These are phyloP conservation scores for Tenualosa ilisha DNA, from an alignment of 2,797 vertebrate genomes.

Conservation along the genomic window DNA sequence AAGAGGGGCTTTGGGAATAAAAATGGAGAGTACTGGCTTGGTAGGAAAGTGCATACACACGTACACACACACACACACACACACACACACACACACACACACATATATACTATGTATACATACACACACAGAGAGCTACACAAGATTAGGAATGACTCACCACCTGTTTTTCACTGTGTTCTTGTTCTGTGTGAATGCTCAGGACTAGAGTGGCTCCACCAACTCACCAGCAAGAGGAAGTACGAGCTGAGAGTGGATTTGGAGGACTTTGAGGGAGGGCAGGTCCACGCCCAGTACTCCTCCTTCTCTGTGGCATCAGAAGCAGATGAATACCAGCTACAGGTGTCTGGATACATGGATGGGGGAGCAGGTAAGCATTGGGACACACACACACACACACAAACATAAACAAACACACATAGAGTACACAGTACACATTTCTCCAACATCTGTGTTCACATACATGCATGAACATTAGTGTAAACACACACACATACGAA, in stretches of 20 bases:
- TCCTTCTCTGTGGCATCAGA: constrained; percentile 48
- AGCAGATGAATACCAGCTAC: constrained; percentile 46
- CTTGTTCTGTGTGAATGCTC: too few species aligned
- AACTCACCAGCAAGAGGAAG: constrained; percentile 28
- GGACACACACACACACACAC: too few species aligned
- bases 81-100: neutral
- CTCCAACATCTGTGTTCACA: too few species aligned
- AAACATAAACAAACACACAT: too few species aligned
- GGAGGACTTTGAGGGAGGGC: constrained; percentile 35
- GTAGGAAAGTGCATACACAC: neutral
- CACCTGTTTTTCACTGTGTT: too few species aligned
- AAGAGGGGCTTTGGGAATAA: constrained; percentile 55
- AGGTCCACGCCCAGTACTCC: constrained; percentile 39
- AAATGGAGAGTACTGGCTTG: neutral
- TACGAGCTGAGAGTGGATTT: constrained; percentile 54
- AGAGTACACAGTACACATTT: too few species aligned
- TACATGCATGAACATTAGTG: too few species aligned
- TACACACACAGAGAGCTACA: too few species aligned
- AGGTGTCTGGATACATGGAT: constrained; percentile 49
- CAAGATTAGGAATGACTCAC: too few species aligned
- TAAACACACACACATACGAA: too few species aligned
- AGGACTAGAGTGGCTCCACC: constrained; percentile 50
- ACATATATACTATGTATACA: neutral
- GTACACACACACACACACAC: neutral
- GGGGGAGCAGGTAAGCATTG: constrained; percentile 56